phyloP scores from a whole-genome alignment of 2,888 invertebrate species.

The Cremastinae sp. region DNA sequence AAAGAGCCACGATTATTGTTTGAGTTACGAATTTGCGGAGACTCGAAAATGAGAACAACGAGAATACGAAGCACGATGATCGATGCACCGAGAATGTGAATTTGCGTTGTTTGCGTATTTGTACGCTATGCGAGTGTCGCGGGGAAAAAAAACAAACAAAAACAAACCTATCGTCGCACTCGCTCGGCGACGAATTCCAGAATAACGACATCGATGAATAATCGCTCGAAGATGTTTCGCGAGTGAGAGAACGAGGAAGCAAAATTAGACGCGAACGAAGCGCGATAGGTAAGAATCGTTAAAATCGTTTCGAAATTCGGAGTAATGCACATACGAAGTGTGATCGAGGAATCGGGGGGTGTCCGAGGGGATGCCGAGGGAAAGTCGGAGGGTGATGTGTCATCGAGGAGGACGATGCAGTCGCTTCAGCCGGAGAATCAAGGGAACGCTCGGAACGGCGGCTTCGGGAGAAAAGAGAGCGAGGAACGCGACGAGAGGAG shows the following conservation, averaged over 20 bases:
- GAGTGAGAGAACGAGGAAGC: no score
- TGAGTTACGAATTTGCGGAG: no score
- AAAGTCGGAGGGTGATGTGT: slow-evolving; percentile 10
- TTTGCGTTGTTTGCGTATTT: neutral
- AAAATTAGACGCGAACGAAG: no score
- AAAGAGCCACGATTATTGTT: no score
- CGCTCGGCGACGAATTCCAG: neutral
- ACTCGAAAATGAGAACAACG: neutral
- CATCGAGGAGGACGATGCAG: neutral
- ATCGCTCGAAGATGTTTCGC: no score
- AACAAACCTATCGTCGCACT: neutral
- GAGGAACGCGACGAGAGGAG: slow-evolving; percentile 34
- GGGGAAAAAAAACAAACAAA: neutral
- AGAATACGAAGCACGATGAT: neutral
- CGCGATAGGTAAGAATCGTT: no score
- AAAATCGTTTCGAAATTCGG: no score
- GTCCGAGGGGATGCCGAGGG: slow-evolving; percentile 1
- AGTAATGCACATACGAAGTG: slow-evolving; percentile 51
- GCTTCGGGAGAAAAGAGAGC: neutral
- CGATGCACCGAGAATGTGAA: neutral
- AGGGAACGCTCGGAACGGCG: neutral
- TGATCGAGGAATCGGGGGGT: slow-evolving; percentile 47
- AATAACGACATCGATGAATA: neutral
- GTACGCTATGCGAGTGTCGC: neutral
- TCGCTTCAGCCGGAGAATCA: neutral